phyloP scores from a whole-genome alignment of 2,113 vertebrate species.

The Riparia riparia region DNA sequence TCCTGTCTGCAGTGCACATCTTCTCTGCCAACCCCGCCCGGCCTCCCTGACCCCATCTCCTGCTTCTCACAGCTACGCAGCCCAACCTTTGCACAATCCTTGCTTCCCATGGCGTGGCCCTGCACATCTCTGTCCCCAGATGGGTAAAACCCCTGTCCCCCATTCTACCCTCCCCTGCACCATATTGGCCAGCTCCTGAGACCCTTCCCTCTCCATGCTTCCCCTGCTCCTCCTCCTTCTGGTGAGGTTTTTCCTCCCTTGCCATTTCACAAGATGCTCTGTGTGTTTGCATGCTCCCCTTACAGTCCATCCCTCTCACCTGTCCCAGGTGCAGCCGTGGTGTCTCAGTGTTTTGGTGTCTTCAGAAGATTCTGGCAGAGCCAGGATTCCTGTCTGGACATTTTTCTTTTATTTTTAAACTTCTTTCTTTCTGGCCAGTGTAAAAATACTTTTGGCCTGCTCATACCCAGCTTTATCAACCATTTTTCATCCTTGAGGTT shows the following conservation, averaged over 20 bases:
- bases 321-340: rapidly evolving
- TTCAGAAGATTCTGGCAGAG: background rate
- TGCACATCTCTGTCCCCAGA: background rate
- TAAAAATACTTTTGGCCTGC: background rate
- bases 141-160: background rate
- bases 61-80: background rate
- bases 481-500: background rate
- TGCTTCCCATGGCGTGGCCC: rapidly evolving
- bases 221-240: background rate
- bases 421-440: background rate
- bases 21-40: background rate
- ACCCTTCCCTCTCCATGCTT: background rate
- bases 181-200: background rate
- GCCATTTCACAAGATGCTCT: background rate
- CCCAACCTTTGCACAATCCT: background rate
- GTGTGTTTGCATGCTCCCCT: background rate
- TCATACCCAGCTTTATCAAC: background rate
- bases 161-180: background rate
- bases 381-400: background rate
- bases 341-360: background rate
- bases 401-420: background rate
- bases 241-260: background rate
- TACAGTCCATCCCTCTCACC: background rate
- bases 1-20: background rate
- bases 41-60: background rate